phyloP scores from a whole-genome alignment of 1,140 invertebrate species.

The Pseudomyrmex dendroicus region DNA sequence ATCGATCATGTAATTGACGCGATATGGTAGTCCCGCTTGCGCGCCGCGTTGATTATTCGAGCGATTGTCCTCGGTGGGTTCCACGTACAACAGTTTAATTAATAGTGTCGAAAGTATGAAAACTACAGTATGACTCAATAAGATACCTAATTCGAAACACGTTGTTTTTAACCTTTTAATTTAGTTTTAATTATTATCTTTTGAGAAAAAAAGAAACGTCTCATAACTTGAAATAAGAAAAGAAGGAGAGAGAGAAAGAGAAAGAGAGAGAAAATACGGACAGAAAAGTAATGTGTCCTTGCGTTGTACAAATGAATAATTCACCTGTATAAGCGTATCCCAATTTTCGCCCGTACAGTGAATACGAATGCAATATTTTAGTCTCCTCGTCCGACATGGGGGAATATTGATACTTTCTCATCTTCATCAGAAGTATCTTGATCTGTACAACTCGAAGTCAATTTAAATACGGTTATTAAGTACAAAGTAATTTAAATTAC shows the following conservation, averaged over 20 bases:
- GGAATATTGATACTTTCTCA: background rate
- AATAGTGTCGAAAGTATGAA: slow-evolving; percentile 8
- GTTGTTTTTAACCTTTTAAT: background rate
- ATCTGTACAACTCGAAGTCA: background rate
- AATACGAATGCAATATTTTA: background rate
- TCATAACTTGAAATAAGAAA: too few relatives aligned
- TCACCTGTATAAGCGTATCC: slow-evolving; percentile 18
- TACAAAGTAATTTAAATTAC: background rate
- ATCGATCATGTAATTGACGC: slow-evolving; percentile 30
- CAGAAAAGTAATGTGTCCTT: background rate
- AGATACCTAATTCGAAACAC: background rate
- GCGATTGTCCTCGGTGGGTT: background rate
- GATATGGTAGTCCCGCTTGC: slow-evolving; percentile 9
- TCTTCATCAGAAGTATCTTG: slow-evolving; percentile 23
- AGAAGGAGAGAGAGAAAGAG: too few relatives aligned
- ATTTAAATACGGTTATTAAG: slow-evolving; percentile 14
- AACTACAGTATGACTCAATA: background rate
- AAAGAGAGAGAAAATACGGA: too few relatives aligned
- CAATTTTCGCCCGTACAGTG: slow-evolving; percentile 9
- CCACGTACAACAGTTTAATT: background rate
- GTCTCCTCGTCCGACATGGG: slow-evolving; percentile 12
- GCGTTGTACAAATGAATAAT: background rate
- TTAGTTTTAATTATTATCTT: background rate
- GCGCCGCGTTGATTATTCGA: background rate
- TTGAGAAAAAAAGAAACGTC: too few relatives aligned